phyloP scores from a whole-genome alignment of 2,888 invertebrate genomes.

The Steinernema hermaphroditum region DNA sequence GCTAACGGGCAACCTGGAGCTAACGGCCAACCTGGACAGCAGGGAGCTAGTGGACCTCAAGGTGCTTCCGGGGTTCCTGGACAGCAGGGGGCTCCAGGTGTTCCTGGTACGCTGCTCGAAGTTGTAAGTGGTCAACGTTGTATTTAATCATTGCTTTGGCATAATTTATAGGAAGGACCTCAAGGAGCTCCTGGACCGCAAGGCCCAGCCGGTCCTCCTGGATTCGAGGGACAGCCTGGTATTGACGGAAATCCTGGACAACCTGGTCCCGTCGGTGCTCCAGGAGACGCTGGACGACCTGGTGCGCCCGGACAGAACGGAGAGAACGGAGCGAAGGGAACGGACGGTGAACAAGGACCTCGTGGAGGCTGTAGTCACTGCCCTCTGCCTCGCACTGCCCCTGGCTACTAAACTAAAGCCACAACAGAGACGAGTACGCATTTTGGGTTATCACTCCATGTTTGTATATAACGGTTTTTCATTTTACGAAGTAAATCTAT shows the following conservation, averaged over 20 bases:
- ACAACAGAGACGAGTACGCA: background rate
- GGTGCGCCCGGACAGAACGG: conserved; percentile 28
- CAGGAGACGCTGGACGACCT: conserved; percentile 31
- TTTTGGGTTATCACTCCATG: too few relatives aligned
- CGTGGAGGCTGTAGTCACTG: conserved; percentile 23
- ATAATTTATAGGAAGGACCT: conserved; percentile 30
- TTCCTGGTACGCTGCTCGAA: conserved; percentile 35
- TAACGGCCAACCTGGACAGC: conserved; percentile 47
- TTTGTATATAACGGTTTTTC: conserved; percentile 14
- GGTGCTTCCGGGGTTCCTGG: conserved; percentile 50
- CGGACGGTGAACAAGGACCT: conserved; percentile 4
- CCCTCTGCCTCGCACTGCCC: conserved; percentile 22
- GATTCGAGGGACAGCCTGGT: conserved; percentile 30
- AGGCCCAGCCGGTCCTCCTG: conserved; percentile 22
- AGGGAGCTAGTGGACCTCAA: conserved; percentile 47
- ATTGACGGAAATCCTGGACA: conserved; percentile 1
- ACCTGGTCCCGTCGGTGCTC: conserved; percentile 26
- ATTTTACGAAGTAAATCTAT: conserved; percentile 1
- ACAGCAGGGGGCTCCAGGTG: conserved; percentile 49
- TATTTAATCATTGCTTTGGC: background rate
- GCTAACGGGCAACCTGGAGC: conserved; percentile 40
- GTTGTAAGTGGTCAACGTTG: background rate
- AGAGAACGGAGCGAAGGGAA: background rate
- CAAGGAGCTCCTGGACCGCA: conserved; percentile 34
- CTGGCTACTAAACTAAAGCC: background rate